Evolutionary conservation across 2,113 vertebrate genomes (phyloP).

Genomic region (Drymodes brunneopygia): DNA sequence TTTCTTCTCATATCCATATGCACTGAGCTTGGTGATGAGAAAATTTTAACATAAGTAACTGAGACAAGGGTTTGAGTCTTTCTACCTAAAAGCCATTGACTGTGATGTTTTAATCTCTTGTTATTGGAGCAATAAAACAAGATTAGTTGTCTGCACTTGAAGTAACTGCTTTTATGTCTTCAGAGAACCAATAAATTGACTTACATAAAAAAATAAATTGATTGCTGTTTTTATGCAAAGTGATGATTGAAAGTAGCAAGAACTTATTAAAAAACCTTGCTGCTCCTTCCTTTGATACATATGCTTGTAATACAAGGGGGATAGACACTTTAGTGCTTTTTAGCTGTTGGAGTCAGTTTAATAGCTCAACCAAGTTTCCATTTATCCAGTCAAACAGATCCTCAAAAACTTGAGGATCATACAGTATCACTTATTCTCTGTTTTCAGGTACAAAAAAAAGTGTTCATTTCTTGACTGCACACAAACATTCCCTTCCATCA

Average conservation of each 20-base stretch:
- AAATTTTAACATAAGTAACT: not conserved
- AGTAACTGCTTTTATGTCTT: slow-evolving; percentile 7
- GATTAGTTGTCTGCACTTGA: not conserved
- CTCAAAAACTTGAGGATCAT: not conserved
- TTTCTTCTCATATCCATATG: not conserved
- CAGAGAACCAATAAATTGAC: slow-evolving; percentile 61
- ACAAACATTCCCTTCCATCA: not conserved
- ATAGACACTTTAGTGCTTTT: not conserved
- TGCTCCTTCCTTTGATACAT: not conserved
- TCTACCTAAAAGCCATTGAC: not conserved
- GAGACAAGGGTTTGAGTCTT: not conserved
- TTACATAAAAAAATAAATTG: not conserved
- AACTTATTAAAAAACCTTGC: not conserved
- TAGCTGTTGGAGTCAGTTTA: not conserved
- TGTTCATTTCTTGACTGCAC: not conserved
- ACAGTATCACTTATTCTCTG: not conserved
- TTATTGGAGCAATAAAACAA: not conserved
- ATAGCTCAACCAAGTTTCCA: not conserved
- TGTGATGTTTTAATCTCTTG: not conserved
- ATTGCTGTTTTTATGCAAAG: not conserved
- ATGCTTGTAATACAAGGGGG: not conserved
- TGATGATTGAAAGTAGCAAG: not conserved
- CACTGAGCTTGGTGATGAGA: not conserved
- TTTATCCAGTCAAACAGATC: not conserved
- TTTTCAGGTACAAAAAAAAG: not conserved